Percentiles rank a stretch among this genome's conserved stretches.
These are phyloP conservation scores for Protobothrops mucrosquamatus DNA, from an alignment of 2,113 vertebrate species.

Conservation along the genomic window DNA sequence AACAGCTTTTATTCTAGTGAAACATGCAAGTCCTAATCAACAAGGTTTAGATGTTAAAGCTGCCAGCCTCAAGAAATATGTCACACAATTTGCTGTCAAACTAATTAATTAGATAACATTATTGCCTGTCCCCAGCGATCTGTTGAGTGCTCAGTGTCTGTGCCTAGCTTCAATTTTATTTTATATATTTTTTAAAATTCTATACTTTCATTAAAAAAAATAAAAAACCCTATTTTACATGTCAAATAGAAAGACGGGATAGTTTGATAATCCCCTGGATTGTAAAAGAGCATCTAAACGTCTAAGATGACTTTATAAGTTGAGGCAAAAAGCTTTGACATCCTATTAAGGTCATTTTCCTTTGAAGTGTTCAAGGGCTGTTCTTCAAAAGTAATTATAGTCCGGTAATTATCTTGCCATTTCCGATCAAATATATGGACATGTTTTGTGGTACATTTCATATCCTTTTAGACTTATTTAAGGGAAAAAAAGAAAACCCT, in stretches of 20 bases:
- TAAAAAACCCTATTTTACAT: slow-evolving; percentile 26
- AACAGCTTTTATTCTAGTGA: slow-evolving; percentile 75
- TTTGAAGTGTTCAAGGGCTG: slow-evolving; percentile 48
- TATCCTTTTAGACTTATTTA: slow-evolving; percentile 29
- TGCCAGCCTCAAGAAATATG: slow-evolving; percentile 76
- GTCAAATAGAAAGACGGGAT: slow-evolving; percentile 5
- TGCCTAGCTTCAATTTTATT: slow-evolving; percentile 68
- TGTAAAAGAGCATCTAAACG: slow-evolving; percentile 19
- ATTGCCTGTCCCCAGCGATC: slow-evolving; percentile 75
- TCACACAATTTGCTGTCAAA: slow-evolving; percentile 75
- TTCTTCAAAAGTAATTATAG: slow-evolving; percentile 46
- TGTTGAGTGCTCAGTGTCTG: slow-evolving; percentile 66
- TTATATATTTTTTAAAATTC: slow-evolving; percentile 44
- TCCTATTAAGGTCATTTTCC: slow-evolving; percentile 46
- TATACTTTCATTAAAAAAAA: slow-evolving; percentile 36
- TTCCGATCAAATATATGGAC: slow-evolving; percentile 38
- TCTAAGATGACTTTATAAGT: slow-evolving; percentile 34
- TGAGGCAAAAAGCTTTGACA: slow-evolving; percentile 15
- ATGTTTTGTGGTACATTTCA: slow-evolving; percentile 47
- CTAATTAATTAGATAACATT: slow-evolving; percentile 81
- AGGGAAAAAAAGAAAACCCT: not conserved
- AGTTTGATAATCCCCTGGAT: not conserved
- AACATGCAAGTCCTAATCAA: slow-evolving; percentile 75
- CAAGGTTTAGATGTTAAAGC: slow-evolving; percentile 75
- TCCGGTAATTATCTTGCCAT: slow-evolving; percentile 46